Evolutionary conservation across 1,140 invertebrate species (phyloP).

Genomic region (Papilio dardanus): DNA sequence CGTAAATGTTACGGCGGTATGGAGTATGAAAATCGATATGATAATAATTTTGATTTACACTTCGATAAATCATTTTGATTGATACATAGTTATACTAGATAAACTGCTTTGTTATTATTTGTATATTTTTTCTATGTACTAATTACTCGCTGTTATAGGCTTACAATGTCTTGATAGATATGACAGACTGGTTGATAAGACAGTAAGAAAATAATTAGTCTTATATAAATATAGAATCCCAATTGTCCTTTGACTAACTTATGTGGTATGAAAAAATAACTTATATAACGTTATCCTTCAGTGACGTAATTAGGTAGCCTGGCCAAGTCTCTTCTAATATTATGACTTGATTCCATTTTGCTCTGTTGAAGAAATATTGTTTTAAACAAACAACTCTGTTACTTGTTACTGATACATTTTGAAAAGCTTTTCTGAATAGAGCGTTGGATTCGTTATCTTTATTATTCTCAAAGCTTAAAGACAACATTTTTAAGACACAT

Average conservation of each 20-base stretch:
- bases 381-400: no score
- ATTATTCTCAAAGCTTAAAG: no score
- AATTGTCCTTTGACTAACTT: neutral
- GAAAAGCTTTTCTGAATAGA: no score
- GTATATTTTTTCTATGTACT: neutral
- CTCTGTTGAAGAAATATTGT: no score
- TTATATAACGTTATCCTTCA: slow-evolving; percentile 70
- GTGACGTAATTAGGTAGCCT: slow-evolving; percentile 60
- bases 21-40: slow-evolving; percentile 71
- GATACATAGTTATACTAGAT: neutral
- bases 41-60: slow-evolving; percentile 54
- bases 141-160: neutral
- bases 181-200: neutral
- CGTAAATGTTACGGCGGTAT: slow-evolving; percentile 60
- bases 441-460: no score
- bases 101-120: neutral
- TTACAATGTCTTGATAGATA: no score
- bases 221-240: neutral
- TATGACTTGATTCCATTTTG: no score
- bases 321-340: neutral
- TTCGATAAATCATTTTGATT: slow-evolving; percentile 32
- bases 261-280: slow-evolving; percentile 27
- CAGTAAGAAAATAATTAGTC: neutral
- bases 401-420: no score
- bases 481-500: no score